Conservation (phyloP, 2,888 invertebrate species). For the Chesias legatella region DNA sequence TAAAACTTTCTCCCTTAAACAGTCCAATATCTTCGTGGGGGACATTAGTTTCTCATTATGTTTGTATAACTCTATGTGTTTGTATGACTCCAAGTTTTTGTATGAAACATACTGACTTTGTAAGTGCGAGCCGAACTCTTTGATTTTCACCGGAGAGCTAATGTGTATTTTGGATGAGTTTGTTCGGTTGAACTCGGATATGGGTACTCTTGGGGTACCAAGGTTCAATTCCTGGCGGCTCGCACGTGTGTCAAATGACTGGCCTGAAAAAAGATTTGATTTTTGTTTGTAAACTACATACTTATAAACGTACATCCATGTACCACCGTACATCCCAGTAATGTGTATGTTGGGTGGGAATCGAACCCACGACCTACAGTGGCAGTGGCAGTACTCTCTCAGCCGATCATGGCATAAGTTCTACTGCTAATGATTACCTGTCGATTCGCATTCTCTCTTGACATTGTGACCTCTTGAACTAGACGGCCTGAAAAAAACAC, state of each 20-base stretch:
- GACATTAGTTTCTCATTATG: slow-evolving; percentile 33
- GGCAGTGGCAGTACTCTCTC: no score
- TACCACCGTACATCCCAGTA: no score
- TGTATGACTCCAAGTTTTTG: slow-evolving; percentile 9
- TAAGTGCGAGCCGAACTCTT: no score
- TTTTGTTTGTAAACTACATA: no score
- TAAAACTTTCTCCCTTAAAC: slow-evolving; percentile 33
- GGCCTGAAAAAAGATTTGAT: not conserved
- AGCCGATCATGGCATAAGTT: no score
- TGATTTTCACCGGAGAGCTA: not conserved
- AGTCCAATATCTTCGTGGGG: slow-evolving; percentile 50
- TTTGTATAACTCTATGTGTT: slow-evolving; percentile 23
- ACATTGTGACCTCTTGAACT: slow-evolving; percentile 8
- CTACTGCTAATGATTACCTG: slow-evolving; percentile 6
- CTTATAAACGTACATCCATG: no score
- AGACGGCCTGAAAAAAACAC: slow-evolving; percentile 17
- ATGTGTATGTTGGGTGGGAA: no score
- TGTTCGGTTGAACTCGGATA: not conserved
- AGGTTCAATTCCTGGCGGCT: no score
- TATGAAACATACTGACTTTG: not conserved
- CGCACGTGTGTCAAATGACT: no score
- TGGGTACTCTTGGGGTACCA: not conserved
- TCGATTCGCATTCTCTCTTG: slow-evolving; percentile 1
- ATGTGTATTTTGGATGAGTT: slow-evolving; percentile 3
- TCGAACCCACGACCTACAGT: no score